Base-by-base conservation (phyloP, 2,797 vertebrate genomes). In the Paedocypris micromegethes region DNA sequence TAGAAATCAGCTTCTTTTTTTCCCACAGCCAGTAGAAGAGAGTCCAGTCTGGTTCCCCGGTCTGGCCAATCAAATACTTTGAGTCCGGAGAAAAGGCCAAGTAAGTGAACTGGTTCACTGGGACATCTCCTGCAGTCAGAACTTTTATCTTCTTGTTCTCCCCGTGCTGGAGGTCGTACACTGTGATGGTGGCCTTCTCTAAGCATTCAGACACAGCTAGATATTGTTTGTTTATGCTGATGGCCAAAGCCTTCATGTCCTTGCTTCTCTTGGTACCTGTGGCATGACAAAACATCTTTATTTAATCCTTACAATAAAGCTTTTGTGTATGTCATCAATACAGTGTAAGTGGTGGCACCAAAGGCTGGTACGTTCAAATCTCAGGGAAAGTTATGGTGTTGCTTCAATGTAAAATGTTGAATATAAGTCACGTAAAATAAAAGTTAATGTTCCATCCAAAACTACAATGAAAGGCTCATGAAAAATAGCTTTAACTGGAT, bases 31-130 rank as follows among this genome's bases (percentile, higher is more conserved):
- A 98, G 66, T 86, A 88, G 72, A 90, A 66, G 53, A 98, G 86
- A 47, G 72, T 88, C 77, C 90, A 93, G 5, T 93, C 91, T 0
- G 93, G 94, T 1, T 83, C 85, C 0, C 86, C 90, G 0, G 91
- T 82, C 78, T 92, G 93, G 6, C 90, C 88, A 38, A 92, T 87
- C 43, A 98, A 83, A 78, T 92, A 89, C 73, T 90, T 94, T 46
- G 93, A 91, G 79, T 97, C 92, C 0, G 92, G 90, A 39, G 96
- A 98, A 84, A 98, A 98, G 43, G 91, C 93, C 83, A 97, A 69
- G 73, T 87, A 87, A 40, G 90, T 78, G 39, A 90, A 91, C 76
- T 88, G 87, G 39, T 86, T 83, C 64, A 80, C 84, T 0, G 64
- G 54, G 43, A 84, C 39, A n/a, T 93, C 89, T 37, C 87, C 87